These are phyloP conservation scores for Heliconius hermathena DNA, from an alignment of 1,140 invertebrate species.

Conservation along the genomic window DNA sequence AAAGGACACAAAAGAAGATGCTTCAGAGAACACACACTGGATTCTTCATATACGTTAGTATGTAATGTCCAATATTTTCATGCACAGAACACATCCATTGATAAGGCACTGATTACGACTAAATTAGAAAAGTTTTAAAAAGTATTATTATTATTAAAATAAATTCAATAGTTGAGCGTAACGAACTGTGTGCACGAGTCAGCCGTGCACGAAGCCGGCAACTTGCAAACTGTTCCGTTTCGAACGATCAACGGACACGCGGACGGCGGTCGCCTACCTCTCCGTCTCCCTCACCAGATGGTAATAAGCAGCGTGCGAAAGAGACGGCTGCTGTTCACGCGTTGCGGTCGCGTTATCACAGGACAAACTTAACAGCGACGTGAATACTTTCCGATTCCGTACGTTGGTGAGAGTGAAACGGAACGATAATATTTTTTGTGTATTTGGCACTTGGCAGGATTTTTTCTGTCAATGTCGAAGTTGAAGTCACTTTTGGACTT, in stretches of 20 bases:
- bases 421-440: conserved; percentile 67
- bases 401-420: conserved; percentile 71
- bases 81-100: conserved; percentile 77
- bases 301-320: conserved; percentile 52
- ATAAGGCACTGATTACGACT: conserved; percentile 72
- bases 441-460: conserved; percentile 72
- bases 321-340: conserved; percentile 56
- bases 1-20: conserved; percentile 77
- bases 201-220: conserved; percentile 74
- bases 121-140: conserved; percentile 60
- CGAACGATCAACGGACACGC: conserved; percentile 74
- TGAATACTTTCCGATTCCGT: conserved; percentile 72
- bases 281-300: conserved; percentile 68
- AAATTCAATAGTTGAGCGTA: conserved; percentile 72
- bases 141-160: conserved; percentile 47
- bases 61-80: conserved; percentile 58
- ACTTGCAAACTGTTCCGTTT: conserved; percentile 78
- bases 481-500: conserved; percentile 54
- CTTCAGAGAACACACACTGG: conserved; percentile 65
- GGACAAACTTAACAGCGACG: conserved; percentile 75
- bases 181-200: conserved; percentile 70
- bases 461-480: conserved; percentile 60
- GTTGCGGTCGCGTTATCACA: conserved; percentile 69
- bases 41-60: conserved; percentile 45
- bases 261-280: conserved; percentile 72